Base-by-base conservation (phyloP, 1,140 invertebrate species). In the Papilio dardanus region DNA sequence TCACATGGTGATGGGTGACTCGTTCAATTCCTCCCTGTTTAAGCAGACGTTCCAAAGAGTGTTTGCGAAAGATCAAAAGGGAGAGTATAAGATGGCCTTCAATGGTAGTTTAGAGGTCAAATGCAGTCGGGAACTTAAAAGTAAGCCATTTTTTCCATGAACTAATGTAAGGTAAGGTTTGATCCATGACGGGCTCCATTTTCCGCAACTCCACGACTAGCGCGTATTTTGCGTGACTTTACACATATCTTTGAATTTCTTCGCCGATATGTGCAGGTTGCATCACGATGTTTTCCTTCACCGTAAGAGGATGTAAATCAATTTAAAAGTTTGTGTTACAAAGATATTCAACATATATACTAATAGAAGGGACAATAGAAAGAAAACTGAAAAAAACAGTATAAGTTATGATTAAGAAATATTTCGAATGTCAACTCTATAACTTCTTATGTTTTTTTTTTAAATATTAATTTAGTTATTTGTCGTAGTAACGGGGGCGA, bases 1-100 rank as follows among this genome's bases (percentile, higher is more conserved):
- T 12, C 98, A 99, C 87, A 99, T 99, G 97, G 98, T 99, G 12
- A 99, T 99, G 98, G 99, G 98, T 19, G 99, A 99, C 92, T 99
- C 99, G 0, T 99, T 99, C 89, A 99, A 99, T 93, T 99, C 99
- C 0, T 98, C 98, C 0, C 94, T 99, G 0, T 99, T 99, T 93
- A 99, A 99, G 90, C 99, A 99, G 94, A 99, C 99, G 66, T 99
- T 99, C 95, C 98, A 99, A 92, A 95, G 99, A 78, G 98, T 99
- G 0, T 99, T 99, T 91, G 95, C 97, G 5, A 97, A 98, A 82
- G 98, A 99, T 94, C 94, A 95, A n/a, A 97, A 98, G 83, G 96
- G 96, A 46, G 97, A 99, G 84, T 96, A 99, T 66, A 99, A 99
- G 93, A 99, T 99, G 99, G 99, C 97, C 16, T 99, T 99, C 91